phyloP scores from a whole-genome alignment of 2,888 invertebrate genomes.

The Chymomyza amoena region DNA sequence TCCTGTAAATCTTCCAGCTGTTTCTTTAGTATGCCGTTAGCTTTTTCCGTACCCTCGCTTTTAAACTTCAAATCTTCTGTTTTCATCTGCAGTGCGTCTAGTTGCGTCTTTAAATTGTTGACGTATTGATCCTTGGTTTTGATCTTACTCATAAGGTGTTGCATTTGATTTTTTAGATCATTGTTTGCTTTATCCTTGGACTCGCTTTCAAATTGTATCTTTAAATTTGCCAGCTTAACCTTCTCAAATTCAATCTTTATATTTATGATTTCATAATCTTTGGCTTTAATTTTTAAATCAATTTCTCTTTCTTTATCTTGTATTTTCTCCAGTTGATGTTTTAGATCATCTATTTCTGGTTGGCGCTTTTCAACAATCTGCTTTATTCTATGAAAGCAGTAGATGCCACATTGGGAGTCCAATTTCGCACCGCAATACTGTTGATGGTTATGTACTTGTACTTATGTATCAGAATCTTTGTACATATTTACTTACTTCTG shows the following conservation, averaged over 20 bases:
- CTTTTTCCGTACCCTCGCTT: too few species aligned
- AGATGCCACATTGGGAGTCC: background rate
- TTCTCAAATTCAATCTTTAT: too few species aligned
- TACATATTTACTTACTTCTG: too few species aligned
- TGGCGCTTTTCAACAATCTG: background rate
- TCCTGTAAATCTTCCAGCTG: too few species aligned
- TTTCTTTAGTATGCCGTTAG: too few species aligned
- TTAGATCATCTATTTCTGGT: background rate
- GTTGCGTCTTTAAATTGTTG: too few species aligned
- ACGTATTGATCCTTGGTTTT: too few species aligned
- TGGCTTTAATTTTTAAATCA: background rate
- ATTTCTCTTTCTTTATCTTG: background rate
- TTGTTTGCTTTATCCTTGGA: background rate
- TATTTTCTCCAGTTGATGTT: background rate
- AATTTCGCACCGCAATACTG: background rate
- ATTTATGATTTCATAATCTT: background rate
- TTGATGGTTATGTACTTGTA: background rate
- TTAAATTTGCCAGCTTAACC: too few species aligned
- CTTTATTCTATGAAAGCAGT: background rate
- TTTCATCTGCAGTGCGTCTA: too few species aligned
- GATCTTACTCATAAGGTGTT: background rate
- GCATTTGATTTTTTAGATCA: background rate
- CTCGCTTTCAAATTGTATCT: too few species aligned
- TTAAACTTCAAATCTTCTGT: too few species aligned
- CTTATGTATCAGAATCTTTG: too few species aligned